Evolutionary conservation across 2,113 vertebrate genomes (phyloP).

Genomic region (Erythrocercus mccallii): DNA sequence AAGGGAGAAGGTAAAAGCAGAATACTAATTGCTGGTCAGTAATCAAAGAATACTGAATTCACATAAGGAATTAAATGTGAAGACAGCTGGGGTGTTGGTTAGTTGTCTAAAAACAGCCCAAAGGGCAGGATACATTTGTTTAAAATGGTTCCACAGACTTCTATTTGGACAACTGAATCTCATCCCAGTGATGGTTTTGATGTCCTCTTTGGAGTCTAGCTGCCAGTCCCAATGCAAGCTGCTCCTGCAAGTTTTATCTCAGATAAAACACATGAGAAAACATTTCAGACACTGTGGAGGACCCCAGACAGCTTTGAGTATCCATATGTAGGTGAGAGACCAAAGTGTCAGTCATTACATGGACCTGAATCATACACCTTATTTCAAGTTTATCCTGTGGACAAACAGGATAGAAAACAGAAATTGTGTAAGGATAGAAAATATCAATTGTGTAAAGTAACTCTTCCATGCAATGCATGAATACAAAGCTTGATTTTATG

Average conservation of each 20-base stretch:
- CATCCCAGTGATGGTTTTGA: background rate
- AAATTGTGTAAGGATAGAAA: background rate
- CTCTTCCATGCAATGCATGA: background rate
- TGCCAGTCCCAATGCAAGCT: background rate
- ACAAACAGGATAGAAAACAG: background rate
- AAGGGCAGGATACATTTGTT: background rate
- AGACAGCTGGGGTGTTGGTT: background rate
- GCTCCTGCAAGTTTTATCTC: background rate
- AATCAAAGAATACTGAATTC: background rate
- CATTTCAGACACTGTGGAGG: background rate
- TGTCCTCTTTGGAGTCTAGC: background rate
- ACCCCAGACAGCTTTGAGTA: background rate
- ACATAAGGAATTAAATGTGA: background rate
- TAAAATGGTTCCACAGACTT: background rate
- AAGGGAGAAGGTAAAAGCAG: background rate
- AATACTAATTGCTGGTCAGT: background rate
- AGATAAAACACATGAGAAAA: background rate
- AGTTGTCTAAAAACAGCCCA: background rate
- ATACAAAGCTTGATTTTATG: background rate
- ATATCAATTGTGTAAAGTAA: background rate
- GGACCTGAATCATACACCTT: background rate
- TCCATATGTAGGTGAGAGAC: background rate
- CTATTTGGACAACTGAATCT: background rate
- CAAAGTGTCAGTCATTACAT: background rate
- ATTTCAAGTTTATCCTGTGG: background rate